Evolutionary conservation across 2,113 vertebrate species (phyloP), one percentile per base, ranked within the genome.

Genomic region (Oryzias celebensis): DNA sequence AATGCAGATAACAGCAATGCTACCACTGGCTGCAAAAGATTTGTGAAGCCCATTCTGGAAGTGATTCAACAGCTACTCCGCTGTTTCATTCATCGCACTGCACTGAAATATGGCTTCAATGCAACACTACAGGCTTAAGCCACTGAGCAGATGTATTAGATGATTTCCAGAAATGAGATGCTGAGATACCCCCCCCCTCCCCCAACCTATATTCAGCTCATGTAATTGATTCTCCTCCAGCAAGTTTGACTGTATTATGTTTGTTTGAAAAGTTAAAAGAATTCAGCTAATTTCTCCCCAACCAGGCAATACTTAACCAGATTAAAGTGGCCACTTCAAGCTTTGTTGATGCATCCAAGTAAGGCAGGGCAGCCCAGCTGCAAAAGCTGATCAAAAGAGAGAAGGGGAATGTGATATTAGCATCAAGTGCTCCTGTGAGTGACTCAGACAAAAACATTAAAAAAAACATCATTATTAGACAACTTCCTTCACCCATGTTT

Each of bases 201-300:
- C 68, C 14, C 8, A 86, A 85, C 61, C 83, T 86, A 87, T 87
- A 86, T 87, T 81, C 77, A 86, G 80, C 65, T 75, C 77, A 54
- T 78, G 66, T 71, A 80, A 88, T 87, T 87, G 85, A 89, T 85
- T 90, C 82, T 64, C 71, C 87, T 87, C 85, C 81, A 90, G 83
- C 75, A 84, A 87, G 74, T 85, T 88, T 76, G 71, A 85, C 83
- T 80, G 83, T 61, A 85, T 89, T 86, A 87, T 90, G 87, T 89
- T 90, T 87, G 87, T 91, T 92, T 91, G 82, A 90, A 91, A 90
- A 91, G 82, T 87, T 89, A 82, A 89, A 89, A 89, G 84, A 90
- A 90, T 88, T 73, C 75, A 12, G 62, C 80, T 87, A 84, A 86
- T 89, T 89, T 90, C 76, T 81, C 83, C 81, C 71, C 79, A 88